These are phyloP conservation scores for Tachysurus fulvidraco DNA, from an alignment of 2,113 vertebrate genomes.

Conservation along the genomic window DNA sequence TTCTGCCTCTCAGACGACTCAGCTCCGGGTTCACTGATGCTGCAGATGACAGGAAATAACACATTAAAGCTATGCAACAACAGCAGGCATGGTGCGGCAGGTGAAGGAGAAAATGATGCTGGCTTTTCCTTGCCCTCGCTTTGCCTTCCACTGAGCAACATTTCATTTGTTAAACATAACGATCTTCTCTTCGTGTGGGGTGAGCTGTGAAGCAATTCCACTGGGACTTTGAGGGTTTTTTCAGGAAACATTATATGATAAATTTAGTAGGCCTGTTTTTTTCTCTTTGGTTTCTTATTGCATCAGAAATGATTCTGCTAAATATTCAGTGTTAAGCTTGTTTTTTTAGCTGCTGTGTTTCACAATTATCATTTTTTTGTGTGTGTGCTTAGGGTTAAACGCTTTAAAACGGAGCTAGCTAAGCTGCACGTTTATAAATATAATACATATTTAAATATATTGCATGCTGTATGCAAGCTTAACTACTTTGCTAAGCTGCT, in stretches of 20 bases:
- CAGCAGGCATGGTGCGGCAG: slow-evolving; percentile 50
- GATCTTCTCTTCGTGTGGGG: slow-evolving; percentile 62
- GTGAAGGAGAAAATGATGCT: slow-evolving; percentile 45
- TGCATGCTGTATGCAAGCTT: too few relatives aligned
- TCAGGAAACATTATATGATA: slow-evolving; percentile 62
- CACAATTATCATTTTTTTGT: background rate
- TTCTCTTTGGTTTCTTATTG: slow-evolving; percentile 53
- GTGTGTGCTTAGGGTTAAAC: background rate
- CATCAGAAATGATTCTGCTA: slow-evolving; percentile 44
- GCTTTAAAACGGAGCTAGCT: background rate
- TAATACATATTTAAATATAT: background rate
- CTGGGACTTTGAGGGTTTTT: slow-evolving; percentile 61
- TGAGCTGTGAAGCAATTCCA: slow-evolving; percentile 59
- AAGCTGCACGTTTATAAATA: background rate
- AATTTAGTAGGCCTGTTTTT: slow-evolving; percentile 65
- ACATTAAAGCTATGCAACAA: slow-evolving; percentile 61
- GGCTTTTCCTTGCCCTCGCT: slow-evolving; percentile 32
- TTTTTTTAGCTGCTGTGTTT: slow-evolving; percentile 17
- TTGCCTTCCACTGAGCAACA: slow-evolving; percentile 55
- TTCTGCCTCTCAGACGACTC: slow-evolving; percentile 60
- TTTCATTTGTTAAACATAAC: slow-evolving; percentile 75
- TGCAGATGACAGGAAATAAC: slow-evolving; percentile 64
- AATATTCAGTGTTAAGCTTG: slow-evolving; percentile 42
- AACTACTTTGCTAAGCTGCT: background rate
- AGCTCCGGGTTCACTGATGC: slow-evolving; percentile 63